Evolutionary conservation across 92 coral and sea anemone species (phyloP), one percentile per base, ranked within the genome.

Genomic region (Scolanthus callimorphus): DNA sequence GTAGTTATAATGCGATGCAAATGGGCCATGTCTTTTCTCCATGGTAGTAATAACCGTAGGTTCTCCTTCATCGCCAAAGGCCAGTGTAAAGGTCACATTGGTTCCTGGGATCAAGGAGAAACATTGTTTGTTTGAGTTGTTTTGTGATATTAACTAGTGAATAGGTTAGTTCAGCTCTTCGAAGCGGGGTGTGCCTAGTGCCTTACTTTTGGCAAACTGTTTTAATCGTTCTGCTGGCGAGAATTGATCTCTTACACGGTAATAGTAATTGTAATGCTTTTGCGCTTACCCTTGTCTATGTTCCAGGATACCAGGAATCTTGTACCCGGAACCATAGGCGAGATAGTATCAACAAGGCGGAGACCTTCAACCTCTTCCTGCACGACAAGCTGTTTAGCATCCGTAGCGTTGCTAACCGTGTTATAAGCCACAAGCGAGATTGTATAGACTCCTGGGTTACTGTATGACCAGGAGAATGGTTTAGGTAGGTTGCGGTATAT

Each of bases 341-440:
- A 22, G 24, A 63, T 51, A 15, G 30, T 20, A 12, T 43, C 50
- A n/a, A 51, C 27, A 17, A 80, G 70, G 51, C 24, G 49, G 1
- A 82, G 51, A 13, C 65, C 60, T 17, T 23, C 4, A 1, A 88
- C 61, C 2, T 53, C 50, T 20, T 82, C 86, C 39, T 78, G 96
- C 8, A 74, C 77, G 3, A 65, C 70, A 23, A 83, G 31, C 21
- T 24, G 21, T 0, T 57, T 60, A 11, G 69, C 39, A 22, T 51
- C 57, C 8, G 67, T 69, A 15, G 68, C 79, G 9, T 81, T 73
- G 70, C 66, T 88, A 11, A 77, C 51, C 0, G 43, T 47, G 55
- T 88, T 88, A 39, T 66, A 65, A 6, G 65, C 96, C 17, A 58
- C 67, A 24, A 83, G 85, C 4, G 62, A 41, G 11, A 88, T 51